phyloP scores from a whole-genome alignment of 64 coral and sea anemone species.

The Actinia equina region DNA sequence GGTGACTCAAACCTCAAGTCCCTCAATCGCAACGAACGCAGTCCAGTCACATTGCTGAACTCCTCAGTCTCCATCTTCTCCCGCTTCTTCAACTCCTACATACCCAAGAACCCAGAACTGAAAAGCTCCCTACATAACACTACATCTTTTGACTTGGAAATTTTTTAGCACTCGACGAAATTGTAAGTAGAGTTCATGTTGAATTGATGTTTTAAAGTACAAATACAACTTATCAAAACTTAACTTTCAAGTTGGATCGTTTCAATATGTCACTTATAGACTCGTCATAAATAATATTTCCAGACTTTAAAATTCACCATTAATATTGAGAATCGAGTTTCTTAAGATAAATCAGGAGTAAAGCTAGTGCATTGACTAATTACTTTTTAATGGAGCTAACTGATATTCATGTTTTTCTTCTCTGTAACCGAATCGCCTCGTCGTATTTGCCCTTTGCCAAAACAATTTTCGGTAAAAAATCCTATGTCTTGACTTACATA shows the following conservation, averaged over 20 bases:
- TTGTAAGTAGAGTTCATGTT: not conserved
- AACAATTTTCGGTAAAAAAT: too few species aligned
- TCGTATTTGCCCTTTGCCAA: not conserved
- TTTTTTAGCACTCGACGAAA: not conserved
- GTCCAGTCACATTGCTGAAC: not conserved
- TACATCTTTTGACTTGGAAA: not conserved
- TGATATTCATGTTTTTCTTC: not conserved
- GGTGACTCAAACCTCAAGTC: too few species aligned
- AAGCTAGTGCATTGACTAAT: not conserved
- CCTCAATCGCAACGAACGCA: not conserved
- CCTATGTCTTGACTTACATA: too few species aligned
- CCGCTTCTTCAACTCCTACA: not conserved
- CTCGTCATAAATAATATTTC: not conserved
- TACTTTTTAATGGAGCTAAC: not conserved
- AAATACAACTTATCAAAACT: not conserved
- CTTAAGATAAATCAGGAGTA: not conserved
- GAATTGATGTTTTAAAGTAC: not conserved
- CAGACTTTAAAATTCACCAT: too few species aligned
- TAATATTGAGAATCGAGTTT: too few species aligned
- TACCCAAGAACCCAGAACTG: not conserved
- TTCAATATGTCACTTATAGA: not conserved
- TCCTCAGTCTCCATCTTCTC: not conserved
- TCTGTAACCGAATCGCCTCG: not conserved
- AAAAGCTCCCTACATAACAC: not conserved
- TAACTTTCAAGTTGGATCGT: too few species aligned